These are phyloP conservation scores for Tortricodes alternella DNA, from an alignment of 2,888 invertebrate species.

Conservation along the genomic window DNA sequence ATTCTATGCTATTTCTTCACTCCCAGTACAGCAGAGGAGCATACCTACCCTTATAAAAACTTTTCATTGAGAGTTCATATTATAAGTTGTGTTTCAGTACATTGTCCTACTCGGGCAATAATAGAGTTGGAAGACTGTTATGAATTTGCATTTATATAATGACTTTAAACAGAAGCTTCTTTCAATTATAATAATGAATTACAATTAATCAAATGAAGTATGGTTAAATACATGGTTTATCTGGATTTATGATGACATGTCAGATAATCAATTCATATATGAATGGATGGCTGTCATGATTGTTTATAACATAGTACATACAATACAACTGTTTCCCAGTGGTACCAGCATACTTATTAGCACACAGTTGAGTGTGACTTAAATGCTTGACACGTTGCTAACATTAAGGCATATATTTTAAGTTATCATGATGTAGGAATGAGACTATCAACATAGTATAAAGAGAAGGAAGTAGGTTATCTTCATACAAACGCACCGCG, in stretches of 20 bases:
- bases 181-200: background rate
- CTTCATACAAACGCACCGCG: too few species aligned
- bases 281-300: conserved; percentile 2
- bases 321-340: conserved; percentile 12
- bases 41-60: too few species aligned
- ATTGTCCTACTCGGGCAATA: too few species aligned
- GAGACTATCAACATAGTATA: background rate
- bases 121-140: too few species aligned
- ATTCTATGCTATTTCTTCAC: too few species aligned
- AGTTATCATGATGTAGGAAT: conserved; percentile 16
- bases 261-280: conserved; percentile 10
- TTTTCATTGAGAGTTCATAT: too few species aligned
- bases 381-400: conserved; percentile 2
- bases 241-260: conserved; percentile 20
- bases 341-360: conserved; percentile 27
- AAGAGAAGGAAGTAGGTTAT: too few species aligned
- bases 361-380: conserved; percentile 9
- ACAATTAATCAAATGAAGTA: background rate
- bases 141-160: background rate
- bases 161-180: background rate
- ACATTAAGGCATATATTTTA: background rate
- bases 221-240: background rate
- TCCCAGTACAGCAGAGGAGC: too few species aligned
- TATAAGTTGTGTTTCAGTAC: too few species aligned
- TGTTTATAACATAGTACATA: background rate